These are phyloP conservation scores for Ridgeia piscesae DNA, from an alignment of 1,140 invertebrate genomes.

Conservation along the genomic window DNA sequence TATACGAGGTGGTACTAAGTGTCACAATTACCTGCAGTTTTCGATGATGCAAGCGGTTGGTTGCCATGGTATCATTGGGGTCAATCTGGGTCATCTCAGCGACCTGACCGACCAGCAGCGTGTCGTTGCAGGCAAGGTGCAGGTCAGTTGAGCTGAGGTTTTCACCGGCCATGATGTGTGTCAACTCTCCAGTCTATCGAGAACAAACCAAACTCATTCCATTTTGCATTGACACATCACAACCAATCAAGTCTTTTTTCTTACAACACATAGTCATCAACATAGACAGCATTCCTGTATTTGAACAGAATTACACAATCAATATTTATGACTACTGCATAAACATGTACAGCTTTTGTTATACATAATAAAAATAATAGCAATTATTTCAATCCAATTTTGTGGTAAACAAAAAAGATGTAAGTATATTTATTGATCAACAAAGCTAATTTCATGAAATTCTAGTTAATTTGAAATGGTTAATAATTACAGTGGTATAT, in stretches of 20 bases:
- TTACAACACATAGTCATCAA: too few relatives aligned
- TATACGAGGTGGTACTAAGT: background rate
- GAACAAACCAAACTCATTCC: background rate
- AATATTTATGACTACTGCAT: too few relatives aligned
- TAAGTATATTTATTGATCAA: too few relatives aligned
- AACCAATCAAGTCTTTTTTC: too few relatives aligned
- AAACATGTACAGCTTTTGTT: background rate
- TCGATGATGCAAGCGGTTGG: conserved; percentile 50
- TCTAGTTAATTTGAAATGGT: background rate
- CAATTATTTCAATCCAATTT: background rate
- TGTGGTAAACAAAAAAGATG: background rate
- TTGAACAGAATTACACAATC: background rate
- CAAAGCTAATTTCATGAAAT: background rate
- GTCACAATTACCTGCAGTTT: conserved; percentile 46
- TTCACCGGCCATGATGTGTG: conserved; percentile 55
- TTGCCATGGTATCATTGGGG: conserved; percentile 47
- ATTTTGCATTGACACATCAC: background rate
- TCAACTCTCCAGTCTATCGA: conserved; percentile 54
- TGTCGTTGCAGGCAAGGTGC: conserved; percentile 52
- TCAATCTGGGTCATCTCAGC: conserved; percentile 46
- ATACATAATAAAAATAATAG: background rate
- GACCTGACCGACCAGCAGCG: conserved; percentile 53
- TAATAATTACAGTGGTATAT: background rate
- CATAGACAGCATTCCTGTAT: too few relatives aligned
- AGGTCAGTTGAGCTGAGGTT: conserved; percentile 54